Percentiles rank a stretch among this genome's conserved stretches.
Evolutionary conservation across 2,888 invertebrate genomes (phyloP).

Genomic region (Frankliniella intonsa): DNA sequence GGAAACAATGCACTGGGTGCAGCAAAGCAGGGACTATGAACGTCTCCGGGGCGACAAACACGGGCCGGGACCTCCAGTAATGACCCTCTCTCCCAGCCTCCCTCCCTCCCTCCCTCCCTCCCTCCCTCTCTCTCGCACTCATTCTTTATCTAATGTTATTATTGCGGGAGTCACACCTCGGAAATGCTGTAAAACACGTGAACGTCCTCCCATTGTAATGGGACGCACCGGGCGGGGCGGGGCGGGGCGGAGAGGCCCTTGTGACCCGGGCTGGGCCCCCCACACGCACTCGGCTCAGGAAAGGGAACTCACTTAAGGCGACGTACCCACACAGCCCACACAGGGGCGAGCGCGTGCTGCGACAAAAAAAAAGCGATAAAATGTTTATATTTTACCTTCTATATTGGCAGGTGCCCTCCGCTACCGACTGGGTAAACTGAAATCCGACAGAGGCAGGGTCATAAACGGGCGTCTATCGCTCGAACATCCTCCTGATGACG

Average conservation of each 20-base stretch:
- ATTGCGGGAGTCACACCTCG: conserved; percentile 20
- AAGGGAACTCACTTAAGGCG: conserved; percentile 4
- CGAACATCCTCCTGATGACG: no score
- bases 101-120: background rate
- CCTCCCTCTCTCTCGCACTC: background rate
- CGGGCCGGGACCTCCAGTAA: background rate
- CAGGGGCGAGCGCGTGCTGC: background rate
- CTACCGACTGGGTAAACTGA: no score
- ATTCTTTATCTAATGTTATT: background rate
- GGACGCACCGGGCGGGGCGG: background rate
- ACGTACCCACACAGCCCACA: conserved; percentile 1
- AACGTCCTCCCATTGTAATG: background rate
- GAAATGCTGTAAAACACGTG: conserved; percentile 3
- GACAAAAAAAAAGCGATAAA: no score
- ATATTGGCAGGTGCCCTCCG: no score
- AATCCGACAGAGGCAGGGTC: no score
- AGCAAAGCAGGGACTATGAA: background rate
- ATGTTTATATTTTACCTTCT: no score
- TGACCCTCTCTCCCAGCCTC: background rate
- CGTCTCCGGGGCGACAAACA: background rate
- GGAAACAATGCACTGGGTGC: no score
- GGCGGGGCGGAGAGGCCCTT: background rate
- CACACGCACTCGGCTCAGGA: background rate
- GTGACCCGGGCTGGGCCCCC: background rate
- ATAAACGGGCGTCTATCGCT: no score